Base-by-base conservation (phyloP, 2,113 vertebrate genomes). In the Myotis lucifugus region DNA sequence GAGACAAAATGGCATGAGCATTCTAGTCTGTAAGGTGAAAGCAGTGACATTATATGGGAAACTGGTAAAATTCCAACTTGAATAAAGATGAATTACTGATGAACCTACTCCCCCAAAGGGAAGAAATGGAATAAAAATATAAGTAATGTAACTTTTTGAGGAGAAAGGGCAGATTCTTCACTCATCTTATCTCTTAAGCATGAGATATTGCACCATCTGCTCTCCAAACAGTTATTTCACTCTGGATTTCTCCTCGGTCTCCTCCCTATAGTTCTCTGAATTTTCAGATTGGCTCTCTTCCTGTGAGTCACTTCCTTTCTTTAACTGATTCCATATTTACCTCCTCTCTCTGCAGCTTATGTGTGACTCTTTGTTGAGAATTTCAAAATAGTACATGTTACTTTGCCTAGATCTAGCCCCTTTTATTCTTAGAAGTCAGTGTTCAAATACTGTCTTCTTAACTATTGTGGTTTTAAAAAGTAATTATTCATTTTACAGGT, bases 241-340 rank as follows among this genome's bases (percentile, higher is more conserved):
- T 96, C 90, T 95, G 67, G 82, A 56, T 90, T 93, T 96, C 34
- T 95, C 40, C 85, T 67, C 3, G 37, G 92, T 95, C 89, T 96
- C 95, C 93, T 97, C 93, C 93, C 91, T 94, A 46, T 27, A 14
- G 85, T 93, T 91, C 79, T 93, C 91, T 95, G 91, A 89, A 85
- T 90, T 96, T 96, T 96, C 94, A 96, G 89, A 74, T 97, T 95
- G 95, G 93, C 96, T 96, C 1, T 90, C 72, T 97, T 97, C 95
- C 96, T 95, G 54, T 96, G 96, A 98, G 86, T 97, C 97, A 97
- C 88, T 97, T 98, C 96, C 93, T 96, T 97, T 91, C 95, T 96
- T 59, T 96, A 97, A 98, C 96, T 93, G 96, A 70, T 98, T 97
- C 96, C 96, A 96, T 95, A 97, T 95, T 97, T 95, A 42, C 34